Evolutionary conservation across 1,140 invertebrate genomes (phyloP), one percentile per base, ranked within the genome.

Genomic region (Vanessa tameamea): DNA sequence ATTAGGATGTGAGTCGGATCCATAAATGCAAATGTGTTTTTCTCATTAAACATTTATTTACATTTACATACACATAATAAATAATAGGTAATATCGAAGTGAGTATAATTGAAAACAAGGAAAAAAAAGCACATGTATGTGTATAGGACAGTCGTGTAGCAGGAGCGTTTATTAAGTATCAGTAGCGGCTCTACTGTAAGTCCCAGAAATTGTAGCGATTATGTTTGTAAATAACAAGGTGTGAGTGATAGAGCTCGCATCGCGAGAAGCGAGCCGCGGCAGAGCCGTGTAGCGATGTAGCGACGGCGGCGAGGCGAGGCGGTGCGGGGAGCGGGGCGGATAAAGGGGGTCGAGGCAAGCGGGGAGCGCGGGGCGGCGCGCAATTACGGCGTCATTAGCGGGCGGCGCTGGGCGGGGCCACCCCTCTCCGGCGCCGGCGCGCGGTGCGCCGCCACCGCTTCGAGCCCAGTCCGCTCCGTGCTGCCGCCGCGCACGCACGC

Each of bases 401-500:
- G 82, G 81, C 81, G 88, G 82, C 79, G 79, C 82, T 78, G 84
- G 86, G 84, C 88, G 85, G 84, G 84, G 85, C 85, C 83, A 79
- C 82, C 83, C 83, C 80, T 80, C 83, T 78, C 75, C 84, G 75
- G 81, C 82, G 80, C 80, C 83, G 79, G 79, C 80, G 87, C 83
- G 83, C 82, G 80, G 82, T 72, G 78, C 83, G 76, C 72, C 81
- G 83, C 79, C 74, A 77, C 80, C 85, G 82, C 86, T 83, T 75
- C 69, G 69, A 69, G 78, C 74, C 79, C 89, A 90, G 89, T 90
- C 89, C 89, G 86, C 85, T 87, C 86, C 86, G 87, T 87, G 87
- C 86, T 88, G 88, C 85, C 89, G 88, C 82, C 80, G 88, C 86
- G 88, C 91, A 92, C 92, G 92, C 92, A 91, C 90, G 91, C 90